Evolutionary conservation across 1,140 invertebrate genomes (phyloP), one percentile per base, ranked within the genome.

Genomic region (Halyomorpha halys): DNA sequence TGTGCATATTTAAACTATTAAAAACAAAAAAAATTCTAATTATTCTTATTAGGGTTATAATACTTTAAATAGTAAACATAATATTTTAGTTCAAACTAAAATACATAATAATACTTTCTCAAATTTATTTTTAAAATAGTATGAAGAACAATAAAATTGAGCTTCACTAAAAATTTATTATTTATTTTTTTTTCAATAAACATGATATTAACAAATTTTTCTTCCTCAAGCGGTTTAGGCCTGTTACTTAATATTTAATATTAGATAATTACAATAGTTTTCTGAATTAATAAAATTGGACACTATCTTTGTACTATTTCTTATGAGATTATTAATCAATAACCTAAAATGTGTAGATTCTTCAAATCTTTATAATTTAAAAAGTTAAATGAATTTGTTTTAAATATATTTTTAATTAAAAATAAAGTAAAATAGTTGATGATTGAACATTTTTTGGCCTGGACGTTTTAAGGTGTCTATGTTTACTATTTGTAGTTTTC

Each of bases 61-160:
- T n/a, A n/a, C 51, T 53, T 53, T 53, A 53, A 53, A 19, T 19
- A 21, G 45, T n/a, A 19, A 19, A 53, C 51, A 53, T 23, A n/a
- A 11, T 19, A 23, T 53, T 13, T n/a, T 53, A 53, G 51, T 18
- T 47, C 18, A 5, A 2, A 47, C 14, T 16, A 47, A 16, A 18
- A 18, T 16, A 5, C 21, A 53, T 53, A 14, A 53, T 4, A 47
- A n/a, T 47, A 47, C 14, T 47, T 47, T 15, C 18, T 18, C 18
- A 47, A n/a, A 4, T 47, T 13, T 47, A 3, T 18, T 23, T 53
- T 18, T n/a, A n/a, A 19, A 53, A 53, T 5, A 21, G 21, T 19
- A 14, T 23, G 51, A 23, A 53, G 51, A 19, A 18, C 51, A 53
- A 53, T 53, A 14, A 53, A 53, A 53, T 53, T 53, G 51, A 19